Evolutionary conservation across 2,888 invertebrate species (phyloP).

Genomic region (Odontomyia ornata): DNA sequence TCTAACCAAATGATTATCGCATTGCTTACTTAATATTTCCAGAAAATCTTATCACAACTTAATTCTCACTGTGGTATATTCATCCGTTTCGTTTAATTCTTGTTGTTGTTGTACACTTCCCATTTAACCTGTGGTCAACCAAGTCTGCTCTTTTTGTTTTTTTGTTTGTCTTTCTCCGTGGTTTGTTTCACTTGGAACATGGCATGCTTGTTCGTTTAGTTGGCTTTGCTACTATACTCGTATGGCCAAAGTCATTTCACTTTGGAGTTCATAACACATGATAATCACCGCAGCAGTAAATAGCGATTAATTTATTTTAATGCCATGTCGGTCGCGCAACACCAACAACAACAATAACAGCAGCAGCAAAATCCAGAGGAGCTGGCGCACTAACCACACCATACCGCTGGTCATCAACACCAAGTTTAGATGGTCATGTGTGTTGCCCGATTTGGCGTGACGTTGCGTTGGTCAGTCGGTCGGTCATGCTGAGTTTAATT

Average conservation of each 20-base stretch:
- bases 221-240: not conserved
- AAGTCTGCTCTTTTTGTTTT: not conserved
- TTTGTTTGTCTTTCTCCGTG: too few species aligned
- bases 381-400: not conserved
- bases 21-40: not conserved
- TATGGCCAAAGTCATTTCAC: not conserved
- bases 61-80: not conserved
- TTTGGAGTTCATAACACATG: not conserved
- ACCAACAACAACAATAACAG: too few species aligned
- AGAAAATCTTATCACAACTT: not conserved
- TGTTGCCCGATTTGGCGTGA: not conserved
- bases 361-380: not conserved
- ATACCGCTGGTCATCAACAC: constrained; percentile 8
- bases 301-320: constrained; percentile 28
- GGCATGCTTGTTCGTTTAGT: too few species aligned
- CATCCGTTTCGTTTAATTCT: not conserved
- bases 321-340: not conserved
- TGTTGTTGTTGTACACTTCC: constrained; percentile 14
- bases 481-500: constrained; percentile 5
- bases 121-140: constrained; percentile 7
- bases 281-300: constrained; percentile 20
- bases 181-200: too few species aligned
- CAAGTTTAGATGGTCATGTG: not conserved
- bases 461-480: constrained; percentile 7
- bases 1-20: not conserved